These are phyloP conservation scores for Microplitis manilae DNA, from an alignment of 2,888 invertebrate genomes.

Conservation along the genomic window DNA sequence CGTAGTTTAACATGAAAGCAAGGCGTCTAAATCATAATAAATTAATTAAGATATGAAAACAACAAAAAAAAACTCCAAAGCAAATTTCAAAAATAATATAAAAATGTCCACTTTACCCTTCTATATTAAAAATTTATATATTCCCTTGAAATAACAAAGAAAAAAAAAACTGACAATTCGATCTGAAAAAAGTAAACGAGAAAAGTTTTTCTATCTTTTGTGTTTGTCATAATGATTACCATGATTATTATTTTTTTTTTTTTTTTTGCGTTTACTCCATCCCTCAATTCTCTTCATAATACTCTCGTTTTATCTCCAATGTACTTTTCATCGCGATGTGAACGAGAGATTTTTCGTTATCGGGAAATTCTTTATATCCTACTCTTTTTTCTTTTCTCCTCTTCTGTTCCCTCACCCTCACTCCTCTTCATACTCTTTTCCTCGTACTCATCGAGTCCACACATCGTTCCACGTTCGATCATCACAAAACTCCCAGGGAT, in stretches of 20 bases:
- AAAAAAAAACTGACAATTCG: background rate
- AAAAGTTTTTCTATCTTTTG: background rate
- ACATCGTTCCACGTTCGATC: background rate
- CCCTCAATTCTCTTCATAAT: background rate
- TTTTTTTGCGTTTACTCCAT: background rate
- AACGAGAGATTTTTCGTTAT: background rate
- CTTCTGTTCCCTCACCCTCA: too few species aligned
- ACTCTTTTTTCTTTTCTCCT: background rate
- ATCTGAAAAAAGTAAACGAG: background rate
- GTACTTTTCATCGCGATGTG: background rate
- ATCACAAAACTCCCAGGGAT: slow-evolving; percentile 1
- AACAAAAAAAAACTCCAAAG: too few species aligned
- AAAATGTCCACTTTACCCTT: background rate
- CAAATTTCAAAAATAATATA: background rate
- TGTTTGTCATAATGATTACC: background rate
- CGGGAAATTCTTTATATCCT: background rate
- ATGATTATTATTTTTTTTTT: background rate
- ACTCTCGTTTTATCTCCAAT: slow-evolving; percentile 1
- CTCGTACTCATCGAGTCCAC: background rate
- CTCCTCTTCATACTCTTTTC: too few species aligned
- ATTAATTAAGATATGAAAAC: too few species aligned
- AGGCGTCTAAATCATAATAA: too few species aligned
- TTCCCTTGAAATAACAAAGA: background rate
- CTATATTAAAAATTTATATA: background rate
- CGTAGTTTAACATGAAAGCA: too few species aligned